Percentiles rank a stretch among this genome's conserved stretches.
These are phyloP conservation scores for Agriotes lineatus DNA, from an alignment of 2,888 invertebrate species.

Conservation along the genomic window DNA sequence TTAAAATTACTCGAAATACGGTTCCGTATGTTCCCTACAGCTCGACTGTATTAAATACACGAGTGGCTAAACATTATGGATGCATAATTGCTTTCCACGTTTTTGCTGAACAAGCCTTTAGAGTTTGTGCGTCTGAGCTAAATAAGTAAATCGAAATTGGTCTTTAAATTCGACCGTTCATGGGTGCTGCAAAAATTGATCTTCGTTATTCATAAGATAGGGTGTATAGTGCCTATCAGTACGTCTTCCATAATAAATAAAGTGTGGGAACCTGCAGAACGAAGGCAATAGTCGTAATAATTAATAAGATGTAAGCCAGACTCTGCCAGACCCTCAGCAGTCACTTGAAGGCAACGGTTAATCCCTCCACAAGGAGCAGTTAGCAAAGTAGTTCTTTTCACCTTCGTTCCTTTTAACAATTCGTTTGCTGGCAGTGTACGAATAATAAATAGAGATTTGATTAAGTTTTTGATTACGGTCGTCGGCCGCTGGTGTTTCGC, in stretches of 20 bases:
- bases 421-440: background rate
- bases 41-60: too few relatives aligned
- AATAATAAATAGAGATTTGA: slow-evolving; percentile 9
- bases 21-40: slow-evolving; percentile 1
- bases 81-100: too few relatives aligned
- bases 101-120: too few relatives aligned
- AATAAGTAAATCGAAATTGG: too few relatives aligned
- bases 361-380: slow-evolving; percentile 48
- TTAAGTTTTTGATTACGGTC: background rate
- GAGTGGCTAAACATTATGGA: too few relatives aligned
- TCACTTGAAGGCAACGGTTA: slow-evolving; percentile 41
- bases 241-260: slow-evolving; percentile 28
- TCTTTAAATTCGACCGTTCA: too few relatives aligned
- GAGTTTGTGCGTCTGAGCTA: too few relatives aligned
- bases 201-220: slow-evolving; percentile 16
- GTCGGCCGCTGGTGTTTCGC: too few relatives aligned
- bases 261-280: slow-evolving; percentile 24
- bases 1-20: slow-evolving; percentile 24
- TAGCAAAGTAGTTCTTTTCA: slow-evolving; percentile 47
- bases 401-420: slow-evolving; percentile 38
- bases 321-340: slow-evolving; percentile 28
- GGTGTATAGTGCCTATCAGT: slow-evolving; percentile 31
- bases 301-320: slow-evolving; percentile 44
- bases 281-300: slow-evolving; percentile 41
- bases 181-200: background rate